Percentiles rank a stretch among this genome's conserved stretches.
Conservation (phyloP, 2,888 invertebrate species). For the Aphodius sticticus region DNA sequence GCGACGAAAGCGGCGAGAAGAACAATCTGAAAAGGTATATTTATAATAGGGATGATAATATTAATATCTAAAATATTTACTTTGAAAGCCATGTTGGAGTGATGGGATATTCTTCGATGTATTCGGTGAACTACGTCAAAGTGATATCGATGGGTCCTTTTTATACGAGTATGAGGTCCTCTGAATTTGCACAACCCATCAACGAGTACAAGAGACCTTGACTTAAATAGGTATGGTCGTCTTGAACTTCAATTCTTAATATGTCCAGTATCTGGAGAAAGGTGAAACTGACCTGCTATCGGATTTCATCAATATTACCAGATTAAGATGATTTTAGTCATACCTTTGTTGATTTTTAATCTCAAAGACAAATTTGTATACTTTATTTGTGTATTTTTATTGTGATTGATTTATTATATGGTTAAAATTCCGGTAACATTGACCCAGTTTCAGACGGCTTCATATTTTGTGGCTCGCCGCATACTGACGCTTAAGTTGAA, state of each 20-base stretch:
- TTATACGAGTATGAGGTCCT: background rate
- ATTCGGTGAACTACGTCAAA: background rate
- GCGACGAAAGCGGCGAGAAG: slow-evolving; percentile 47
- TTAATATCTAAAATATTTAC: slow-evolving; percentile 27
- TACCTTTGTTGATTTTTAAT: background rate
- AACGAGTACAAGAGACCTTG: background rate
- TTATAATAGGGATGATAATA: background rate
- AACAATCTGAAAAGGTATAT: slow-evolving; percentile 43
- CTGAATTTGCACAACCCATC: background rate
- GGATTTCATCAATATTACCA: background rate
- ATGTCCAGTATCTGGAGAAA: background rate
- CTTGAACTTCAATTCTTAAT: background rate
- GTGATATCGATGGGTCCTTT: background rate
- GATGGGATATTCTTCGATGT: slow-evolving; percentile 10
- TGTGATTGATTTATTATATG: no score
- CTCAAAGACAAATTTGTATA: no score
- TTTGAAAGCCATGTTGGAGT: slow-evolving; percentile 35
- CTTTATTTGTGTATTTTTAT: no score
- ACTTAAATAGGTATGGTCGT: background rate
- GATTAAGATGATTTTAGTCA: background rate
- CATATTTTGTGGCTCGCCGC: no score
- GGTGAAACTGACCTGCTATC: background rate
- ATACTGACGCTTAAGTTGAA: no score
- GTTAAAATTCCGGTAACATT: no score
- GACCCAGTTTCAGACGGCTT: no score